phyloP scores from a whole-genome alignment of 2,888 invertebrate genomes.

The Hemistola chrysoprasaria region DNA sequence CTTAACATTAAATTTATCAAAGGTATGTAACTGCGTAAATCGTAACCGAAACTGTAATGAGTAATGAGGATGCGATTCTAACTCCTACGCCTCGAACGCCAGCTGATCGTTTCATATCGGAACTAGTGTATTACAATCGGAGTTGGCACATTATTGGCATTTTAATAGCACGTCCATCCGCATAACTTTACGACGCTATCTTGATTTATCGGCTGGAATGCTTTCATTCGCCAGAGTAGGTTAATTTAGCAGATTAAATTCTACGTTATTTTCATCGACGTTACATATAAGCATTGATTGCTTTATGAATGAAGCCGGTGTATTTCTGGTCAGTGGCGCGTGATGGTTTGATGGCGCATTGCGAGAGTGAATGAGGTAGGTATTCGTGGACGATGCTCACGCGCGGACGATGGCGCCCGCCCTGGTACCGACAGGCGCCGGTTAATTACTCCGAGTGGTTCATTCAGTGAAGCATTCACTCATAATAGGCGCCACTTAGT shows the following conservation, averaged over 20 bases:
- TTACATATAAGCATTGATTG: conserved; percentile 66
- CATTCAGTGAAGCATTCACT: too few species aligned
- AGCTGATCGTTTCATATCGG: conserved; percentile 41
- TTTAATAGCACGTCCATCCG: conserved; percentile 68
- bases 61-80: conserved; percentile 8
- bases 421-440: not conserved
- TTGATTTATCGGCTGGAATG: conserved; percentile 63
- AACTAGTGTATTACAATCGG: conserved; percentile 56
- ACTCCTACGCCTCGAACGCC: conserved; percentile 48
- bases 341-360: conserved; percentile 55
- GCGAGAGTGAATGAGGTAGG: conserved; percentile 43
- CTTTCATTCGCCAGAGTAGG: conserved; percentile 54
- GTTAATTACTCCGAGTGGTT: too few species aligned
- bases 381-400: conserved; percentile 65
- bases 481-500: too few species aligned
- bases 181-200: conserved; percentile 68
- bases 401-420: conserved; percentile 42
- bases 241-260: conserved; percentile 57
- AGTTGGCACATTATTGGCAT: conserved; percentile 70
- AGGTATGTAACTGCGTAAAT: too few species aligned
- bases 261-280: conserved; percentile 60
- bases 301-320: conserved; percentile 65
- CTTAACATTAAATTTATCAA: not conserved
- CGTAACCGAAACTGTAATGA: too few species aligned
- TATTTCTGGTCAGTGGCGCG: conserved; percentile 65